Evolutionary conservation across 2,113 vertebrate genomes (phyloP).

Genomic region (Stigmatopora nigra): DNA sequence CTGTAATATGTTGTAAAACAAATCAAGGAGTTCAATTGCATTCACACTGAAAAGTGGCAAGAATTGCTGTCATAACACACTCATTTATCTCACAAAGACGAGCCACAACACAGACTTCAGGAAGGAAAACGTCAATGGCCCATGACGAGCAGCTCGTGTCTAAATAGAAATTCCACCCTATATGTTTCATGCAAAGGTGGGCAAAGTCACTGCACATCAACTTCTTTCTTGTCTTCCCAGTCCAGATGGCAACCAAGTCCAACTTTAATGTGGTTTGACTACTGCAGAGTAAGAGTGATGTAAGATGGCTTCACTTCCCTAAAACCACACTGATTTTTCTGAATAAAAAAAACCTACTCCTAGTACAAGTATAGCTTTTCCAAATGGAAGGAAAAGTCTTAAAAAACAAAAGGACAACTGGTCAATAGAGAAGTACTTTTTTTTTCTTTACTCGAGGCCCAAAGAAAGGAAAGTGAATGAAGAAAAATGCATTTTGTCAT

Average conservation of each 20-base stretch:
- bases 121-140: slow-evolving; percentile 34
- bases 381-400: background rate
- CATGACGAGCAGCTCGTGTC: slow-evolving; percentile 53
- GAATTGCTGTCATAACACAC: slow-evolving; percentile 58
- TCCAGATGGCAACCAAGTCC: slow-evolving; percentile 12
- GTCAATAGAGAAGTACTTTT: too few species aligned
- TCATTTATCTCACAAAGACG: slow-evolving; percentile 64
- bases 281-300: slow-evolving; percentile 1
- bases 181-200: slow-evolving; percentile 39
- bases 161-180: slow-evolving; percentile 59
- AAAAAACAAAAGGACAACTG: background rate
- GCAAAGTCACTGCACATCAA: slow-evolving; percentile 1
- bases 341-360: background rate
- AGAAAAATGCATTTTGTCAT: too few species aligned
- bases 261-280: slow-evolving; percentile 6
- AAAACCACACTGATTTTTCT: background rate
- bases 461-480: too few species aligned
- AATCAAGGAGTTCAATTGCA: too few species aligned
- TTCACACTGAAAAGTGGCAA: slow-evolving; percentile 32
- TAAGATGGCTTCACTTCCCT: background rate
- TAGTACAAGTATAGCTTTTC: background rate
- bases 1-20: too few species aligned
- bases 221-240: slow-evolving; percentile 6
- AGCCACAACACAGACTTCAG: slow-evolving; percentile 65
- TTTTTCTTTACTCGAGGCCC: too few species aligned